A percentile compares a stretch with the other conserved stretches of the same genome.
Conservation (phyloP, 2,113 vertebrate species). For the Campylomormyrus numenius region DNA sequence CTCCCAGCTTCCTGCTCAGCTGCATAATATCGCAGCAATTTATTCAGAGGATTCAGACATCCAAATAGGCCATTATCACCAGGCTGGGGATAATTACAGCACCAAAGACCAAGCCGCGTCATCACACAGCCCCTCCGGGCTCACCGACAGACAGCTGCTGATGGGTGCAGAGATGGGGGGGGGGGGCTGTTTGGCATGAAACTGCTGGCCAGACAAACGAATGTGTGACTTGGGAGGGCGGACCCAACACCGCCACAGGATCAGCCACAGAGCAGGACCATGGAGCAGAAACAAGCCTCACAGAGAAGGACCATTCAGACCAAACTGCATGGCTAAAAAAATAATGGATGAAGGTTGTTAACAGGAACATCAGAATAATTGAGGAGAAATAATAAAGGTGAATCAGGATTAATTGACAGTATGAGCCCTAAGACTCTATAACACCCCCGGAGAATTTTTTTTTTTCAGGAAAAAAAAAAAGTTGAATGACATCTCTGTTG, state of each 20-base stretch:
- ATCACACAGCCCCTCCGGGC: background rate
- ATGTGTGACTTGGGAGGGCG: background rate
- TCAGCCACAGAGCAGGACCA: background rate
- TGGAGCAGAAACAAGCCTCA: background rate
- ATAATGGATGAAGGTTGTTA: background rate
- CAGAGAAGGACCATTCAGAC: background rate
- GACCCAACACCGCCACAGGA: background rate
- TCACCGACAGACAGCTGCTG: conserved; percentile 1
- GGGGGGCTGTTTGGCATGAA: background rate
- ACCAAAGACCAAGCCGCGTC: conserved; percentile 1
- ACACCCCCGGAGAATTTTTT: background rate
- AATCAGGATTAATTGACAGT: background rate
- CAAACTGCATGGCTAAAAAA: background rate
- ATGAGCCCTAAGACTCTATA: background rate
- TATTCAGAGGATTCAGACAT: conserved; percentile 9
- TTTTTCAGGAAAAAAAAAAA: background rate
- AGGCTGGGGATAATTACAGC: conserved; percentile 20
- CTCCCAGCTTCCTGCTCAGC: conserved; percentile 18
- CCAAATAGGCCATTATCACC: conserved; percentile 9
- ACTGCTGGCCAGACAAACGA: background rate
- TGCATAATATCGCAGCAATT: conserved; percentile 6
- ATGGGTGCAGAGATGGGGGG: background rate
- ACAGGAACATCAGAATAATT: background rate
- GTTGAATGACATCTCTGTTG: background rate
- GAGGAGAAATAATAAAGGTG: background rate